These are phyloP conservation scores for Chaunax sp. DNA, from an alignment of 2,797 vertebrate genomes.

Conservation along the genomic window DNA sequence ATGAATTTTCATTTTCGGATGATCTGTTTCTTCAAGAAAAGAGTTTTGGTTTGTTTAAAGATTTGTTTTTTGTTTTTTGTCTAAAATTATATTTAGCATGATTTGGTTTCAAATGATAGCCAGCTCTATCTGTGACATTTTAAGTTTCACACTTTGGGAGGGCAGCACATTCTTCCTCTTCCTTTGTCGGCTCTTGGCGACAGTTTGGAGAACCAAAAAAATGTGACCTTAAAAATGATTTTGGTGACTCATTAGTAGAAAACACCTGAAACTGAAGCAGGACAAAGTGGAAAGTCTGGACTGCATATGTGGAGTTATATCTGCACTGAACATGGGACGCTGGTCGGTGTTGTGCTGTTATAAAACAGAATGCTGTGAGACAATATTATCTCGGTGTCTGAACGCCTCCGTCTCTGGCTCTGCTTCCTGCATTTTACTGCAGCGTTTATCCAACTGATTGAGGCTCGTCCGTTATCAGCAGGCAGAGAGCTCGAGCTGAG, in stretches of 20 bases:
- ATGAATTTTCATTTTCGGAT: too few species aligned
- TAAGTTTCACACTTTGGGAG: neutral
- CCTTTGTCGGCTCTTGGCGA: too few species aligned
- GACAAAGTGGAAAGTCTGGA: neutral
- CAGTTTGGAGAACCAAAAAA: too few species aligned
- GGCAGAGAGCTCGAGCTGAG: neutral
- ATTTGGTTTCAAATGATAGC: neutral
- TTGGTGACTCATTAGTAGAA: neutral
- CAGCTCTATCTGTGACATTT: neutral
- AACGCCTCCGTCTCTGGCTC: neutral
- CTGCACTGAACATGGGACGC: too few species aligned
- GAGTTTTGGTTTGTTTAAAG: too few species aligned
- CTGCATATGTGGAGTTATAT: neutral
- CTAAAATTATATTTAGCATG: too few species aligned
- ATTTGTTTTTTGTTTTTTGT: too few species aligned
- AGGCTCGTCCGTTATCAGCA: neutral
- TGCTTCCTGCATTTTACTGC: neutral
- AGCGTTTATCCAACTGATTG: neutral
- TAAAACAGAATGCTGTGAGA: too few species aligned
- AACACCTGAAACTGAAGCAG: neutral
- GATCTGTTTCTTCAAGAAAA: too few species aligned
- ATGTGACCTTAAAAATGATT: too few species aligned
- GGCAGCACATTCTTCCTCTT: neutral
- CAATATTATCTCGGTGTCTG: neutral
- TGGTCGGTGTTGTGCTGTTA: too few species aligned